Evolutionary conservation across 1,140 invertebrate species (phyloP).

Genomic region (Cherax destructor): DNA sequence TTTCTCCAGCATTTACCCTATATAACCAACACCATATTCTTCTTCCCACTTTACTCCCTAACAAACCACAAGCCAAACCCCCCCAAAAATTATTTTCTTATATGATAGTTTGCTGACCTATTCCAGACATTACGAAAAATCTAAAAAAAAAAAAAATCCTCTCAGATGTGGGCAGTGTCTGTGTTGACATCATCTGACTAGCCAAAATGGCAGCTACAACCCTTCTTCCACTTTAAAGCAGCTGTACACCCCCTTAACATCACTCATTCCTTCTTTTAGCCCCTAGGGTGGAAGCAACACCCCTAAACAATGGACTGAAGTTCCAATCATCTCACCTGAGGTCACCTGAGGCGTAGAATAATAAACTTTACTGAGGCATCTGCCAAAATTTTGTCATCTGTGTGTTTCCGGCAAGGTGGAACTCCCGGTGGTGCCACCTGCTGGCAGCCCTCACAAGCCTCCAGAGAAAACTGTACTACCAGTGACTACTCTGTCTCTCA

Average conservation of each 20-base stretch:
- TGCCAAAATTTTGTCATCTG: constrained; percentile 55
- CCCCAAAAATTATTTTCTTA: too few relatives aligned
- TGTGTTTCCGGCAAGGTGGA: constrained; percentile 68
- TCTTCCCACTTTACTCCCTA: too few relatives aligned
- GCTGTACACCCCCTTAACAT: background rate
- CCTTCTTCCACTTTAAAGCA: constrained; percentile 11
- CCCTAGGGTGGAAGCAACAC: background rate
- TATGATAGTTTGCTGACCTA: too few relatives aligned
- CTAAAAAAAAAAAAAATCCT: background rate
- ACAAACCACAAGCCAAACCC: too few relatives aligned
- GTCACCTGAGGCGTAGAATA: constrained; percentile 58
- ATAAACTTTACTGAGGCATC: constrained; percentile 53
- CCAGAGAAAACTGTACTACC: background rate
- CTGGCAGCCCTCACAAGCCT: constrained; percentile 9
- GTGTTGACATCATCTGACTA: constrained; percentile 61
- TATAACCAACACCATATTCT: too few relatives aligned
- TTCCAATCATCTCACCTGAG: constrained; percentile 32
- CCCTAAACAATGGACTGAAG: background rate
- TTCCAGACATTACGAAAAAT: too few relatives aligned
- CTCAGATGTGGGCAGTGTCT: constrained; percentile 6
- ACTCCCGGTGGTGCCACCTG: constrained; percentile 51
- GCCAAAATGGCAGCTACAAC: constrained; percentile 62
- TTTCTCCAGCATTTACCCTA: too few relatives aligned
- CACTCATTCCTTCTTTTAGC: too few relatives aligned
- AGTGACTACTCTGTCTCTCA: too few relatives aligned